A percentile compares a stretch with the other conserved stretches of the same genome.
phyloP scores from a whole-genome alignment of 2,797 vertebrate genomes.

The Pelodytes ibericus region DNA sequence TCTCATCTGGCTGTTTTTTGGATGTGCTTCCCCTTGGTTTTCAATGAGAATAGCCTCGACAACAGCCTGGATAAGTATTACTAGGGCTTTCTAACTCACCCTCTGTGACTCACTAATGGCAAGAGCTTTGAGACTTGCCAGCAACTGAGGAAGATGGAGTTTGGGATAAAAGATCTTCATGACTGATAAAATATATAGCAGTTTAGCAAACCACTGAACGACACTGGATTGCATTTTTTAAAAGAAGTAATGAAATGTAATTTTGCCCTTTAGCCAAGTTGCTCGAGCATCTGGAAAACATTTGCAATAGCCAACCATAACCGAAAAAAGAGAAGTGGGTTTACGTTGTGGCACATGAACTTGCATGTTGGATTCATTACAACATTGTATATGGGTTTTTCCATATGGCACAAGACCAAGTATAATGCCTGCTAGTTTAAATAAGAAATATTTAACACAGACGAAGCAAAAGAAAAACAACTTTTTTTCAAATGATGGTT shows the following conservation, averaged over 20 bases:
- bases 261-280: conserved; percentile 31
- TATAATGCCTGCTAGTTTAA: too few relatives aligned
- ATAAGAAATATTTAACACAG: too few relatives aligned
- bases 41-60: not conserved
- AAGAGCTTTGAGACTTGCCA: conserved; percentile 22
- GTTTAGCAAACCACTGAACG: conserved; percentile 34
- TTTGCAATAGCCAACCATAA: conserved; percentile 1
- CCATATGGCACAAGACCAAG: conserved; percentile 7
- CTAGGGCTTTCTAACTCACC: conserved; percentile 12
- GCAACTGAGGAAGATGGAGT: conserved; percentile 16
- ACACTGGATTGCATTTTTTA: conserved; percentile 14
- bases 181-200: conserved; percentile 12
- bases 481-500: too few relatives aligned
- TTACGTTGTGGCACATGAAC: conserved; percentile 16
- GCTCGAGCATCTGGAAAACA: conserved; percentile 37
- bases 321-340: not conserved
- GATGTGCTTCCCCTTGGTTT: not conserved
- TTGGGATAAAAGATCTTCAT: conserved; percentile 15
- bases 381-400: not conserved
- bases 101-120: conserved; percentile 19
- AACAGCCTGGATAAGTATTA: not conserved
- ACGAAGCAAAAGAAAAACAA: too few relatives aligned
- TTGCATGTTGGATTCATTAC: conserved; percentile 26
- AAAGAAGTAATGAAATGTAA: conserved; percentile 5
- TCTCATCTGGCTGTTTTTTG: conserved; percentile 4